These are phyloP conservation scores for Chionis minor DNA, from an alignment of 2,113 vertebrate genomes.

Conservation along the genomic window DNA sequence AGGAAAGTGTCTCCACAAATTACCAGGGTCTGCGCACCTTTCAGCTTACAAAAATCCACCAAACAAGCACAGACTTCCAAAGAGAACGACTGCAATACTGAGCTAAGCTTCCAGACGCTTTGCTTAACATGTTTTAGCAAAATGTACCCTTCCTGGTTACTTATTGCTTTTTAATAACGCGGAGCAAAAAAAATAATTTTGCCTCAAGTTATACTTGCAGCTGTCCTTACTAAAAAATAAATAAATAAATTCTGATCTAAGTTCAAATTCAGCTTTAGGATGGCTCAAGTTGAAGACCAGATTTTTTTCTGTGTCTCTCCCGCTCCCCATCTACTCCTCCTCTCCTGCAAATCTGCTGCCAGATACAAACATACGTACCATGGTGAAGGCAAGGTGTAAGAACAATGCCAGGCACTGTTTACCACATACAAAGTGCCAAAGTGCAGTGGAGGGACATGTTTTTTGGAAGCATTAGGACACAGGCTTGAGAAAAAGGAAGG, in stretches of 20 bases:
- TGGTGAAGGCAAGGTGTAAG: background rate
- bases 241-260: background rate
- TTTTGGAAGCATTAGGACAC: background rate
- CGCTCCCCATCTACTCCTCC: background rate
- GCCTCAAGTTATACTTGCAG: background rate
- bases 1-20: background rate
- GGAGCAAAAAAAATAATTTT: background rate
- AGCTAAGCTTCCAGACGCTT: background rate
- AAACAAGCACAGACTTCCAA: background rate
- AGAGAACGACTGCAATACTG: background rate
- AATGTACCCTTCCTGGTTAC: background rate
- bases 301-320: background rate
- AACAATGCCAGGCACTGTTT: background rate
- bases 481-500: background rate
- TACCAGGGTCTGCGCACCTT: background rate
- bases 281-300: background rate
- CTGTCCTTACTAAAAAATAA: background rate
- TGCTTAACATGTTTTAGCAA: background rate
- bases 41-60: background rate
- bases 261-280: background rate
- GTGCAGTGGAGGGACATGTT: background rate
- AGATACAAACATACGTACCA: rapidly evolving
- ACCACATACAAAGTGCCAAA: background rate
- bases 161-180: background rate
- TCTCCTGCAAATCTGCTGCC: background rate